Percentiles rank a stretch among this genome's conserved stretches.
These are phyloP conservation scores for Ceratosolen fusciceps DNA, from an alignment of 1,140 invertebrate genomes.

Conservation along the genomic window DNA sequence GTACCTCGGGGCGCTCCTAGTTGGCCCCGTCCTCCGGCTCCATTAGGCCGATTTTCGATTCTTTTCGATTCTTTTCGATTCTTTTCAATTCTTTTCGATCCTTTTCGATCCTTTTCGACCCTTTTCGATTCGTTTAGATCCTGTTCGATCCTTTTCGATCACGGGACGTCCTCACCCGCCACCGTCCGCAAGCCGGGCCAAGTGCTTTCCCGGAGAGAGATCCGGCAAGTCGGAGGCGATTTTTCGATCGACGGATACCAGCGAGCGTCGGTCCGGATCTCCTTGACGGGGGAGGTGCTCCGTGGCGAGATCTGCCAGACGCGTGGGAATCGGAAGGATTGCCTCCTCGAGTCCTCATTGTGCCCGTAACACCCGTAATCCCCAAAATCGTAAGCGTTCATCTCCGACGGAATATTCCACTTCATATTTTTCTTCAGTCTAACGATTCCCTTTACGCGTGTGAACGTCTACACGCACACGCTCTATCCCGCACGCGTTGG, in stretches of 20 bases:
- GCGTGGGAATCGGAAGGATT: slow-evolving; percentile 32
- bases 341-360: not conserved
- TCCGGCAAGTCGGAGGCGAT: not conserved
- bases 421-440: too few relatives aligned
- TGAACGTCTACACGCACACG: too few relatives aligned
- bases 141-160: not conserved
- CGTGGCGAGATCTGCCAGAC: not conserved
- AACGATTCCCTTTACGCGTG: too few relatives aligned
- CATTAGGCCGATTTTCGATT: too few relatives aligned
- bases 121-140: too few relatives aligned
- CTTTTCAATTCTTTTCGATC: too few relatives aligned
- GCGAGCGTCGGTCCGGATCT: too few relatives aligned
- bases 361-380: not conserved
- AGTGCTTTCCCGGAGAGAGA: too few relatives aligned
- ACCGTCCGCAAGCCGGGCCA: not conserved
- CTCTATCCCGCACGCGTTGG: too few relatives aligned
- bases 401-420: not conserved
- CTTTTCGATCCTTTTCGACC: too few relatives aligned
- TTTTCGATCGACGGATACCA: not conserved
- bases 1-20: slow-evolving; percentile 51
- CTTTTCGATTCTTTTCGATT: too few relatives aligned
- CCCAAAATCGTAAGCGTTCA: not conserved
- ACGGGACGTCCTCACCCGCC: not conserved
- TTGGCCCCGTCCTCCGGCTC: slow-evolving; percentile 2
- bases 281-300: not conserved